Conservation (phyloP, 2,113 vertebrate species). For the Mastomys coucha region DNA sequence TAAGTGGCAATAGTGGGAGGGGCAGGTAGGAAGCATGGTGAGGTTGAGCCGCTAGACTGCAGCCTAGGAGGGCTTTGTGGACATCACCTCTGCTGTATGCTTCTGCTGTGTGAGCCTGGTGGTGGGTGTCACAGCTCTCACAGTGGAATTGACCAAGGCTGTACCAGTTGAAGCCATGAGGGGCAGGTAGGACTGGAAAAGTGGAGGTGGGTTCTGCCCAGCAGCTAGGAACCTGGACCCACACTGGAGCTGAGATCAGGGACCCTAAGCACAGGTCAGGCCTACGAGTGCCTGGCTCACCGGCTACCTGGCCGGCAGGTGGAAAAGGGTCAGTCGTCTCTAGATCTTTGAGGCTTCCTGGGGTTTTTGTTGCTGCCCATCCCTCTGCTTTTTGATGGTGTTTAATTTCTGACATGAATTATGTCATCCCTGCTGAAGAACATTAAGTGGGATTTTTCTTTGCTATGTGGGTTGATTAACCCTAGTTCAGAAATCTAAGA, state of each 20-base stretch:
- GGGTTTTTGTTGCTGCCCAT: not conserved
- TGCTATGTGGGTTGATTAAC: not conserved
- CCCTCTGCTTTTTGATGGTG: not conserved
- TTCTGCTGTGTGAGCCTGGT: not conserved
- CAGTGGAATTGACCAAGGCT: not conserved
- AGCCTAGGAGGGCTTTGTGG: not conserved
- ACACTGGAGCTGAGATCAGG: not conserved
- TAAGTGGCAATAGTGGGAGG: too few species aligned
- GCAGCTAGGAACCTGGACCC: not conserved
- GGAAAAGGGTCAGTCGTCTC: not conserved
- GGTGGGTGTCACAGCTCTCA: not conserved
- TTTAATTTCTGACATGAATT: not conserved
- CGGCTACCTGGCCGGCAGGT: not conserved
- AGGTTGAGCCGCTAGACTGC: not conserved
- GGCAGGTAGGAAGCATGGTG: not conserved
- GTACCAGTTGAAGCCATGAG: not conserved
- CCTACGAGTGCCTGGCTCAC: not conserved
- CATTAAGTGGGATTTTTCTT: not conserved
- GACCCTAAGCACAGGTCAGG: not conserved
- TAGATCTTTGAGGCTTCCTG: not conserved
- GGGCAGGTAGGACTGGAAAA: not conserved
- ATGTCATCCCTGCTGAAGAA: not conserved
- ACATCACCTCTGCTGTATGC: fast-evolving
- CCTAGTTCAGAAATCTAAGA: not conserved
- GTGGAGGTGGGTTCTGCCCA: not conserved